Conservation (phyloP, 2,113 vertebrate species). For the Galemys pyrenaicus region DNA sequence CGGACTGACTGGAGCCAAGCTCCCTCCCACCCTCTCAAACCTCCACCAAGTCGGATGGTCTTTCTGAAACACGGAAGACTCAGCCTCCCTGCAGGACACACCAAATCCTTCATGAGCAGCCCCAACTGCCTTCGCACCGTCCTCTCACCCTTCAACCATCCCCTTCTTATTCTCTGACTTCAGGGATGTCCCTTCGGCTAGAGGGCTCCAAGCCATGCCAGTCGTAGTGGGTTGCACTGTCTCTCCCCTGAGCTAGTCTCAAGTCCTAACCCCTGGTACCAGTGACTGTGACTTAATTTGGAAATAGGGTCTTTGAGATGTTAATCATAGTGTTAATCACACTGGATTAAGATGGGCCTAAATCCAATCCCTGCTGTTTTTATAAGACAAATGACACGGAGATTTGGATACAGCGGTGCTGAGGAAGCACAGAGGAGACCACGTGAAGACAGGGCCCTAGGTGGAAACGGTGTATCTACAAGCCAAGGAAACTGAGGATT, state of each 20-base stretch:
- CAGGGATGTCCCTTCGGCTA: neutral
- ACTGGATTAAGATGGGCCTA: neutral
- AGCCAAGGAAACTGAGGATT: neutral
- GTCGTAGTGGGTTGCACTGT: neutral
- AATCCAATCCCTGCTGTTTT: neutral
- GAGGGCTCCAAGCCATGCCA: neutral
- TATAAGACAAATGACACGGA: neutral
- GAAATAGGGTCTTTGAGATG: neutral
- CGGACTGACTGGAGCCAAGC: neutral
- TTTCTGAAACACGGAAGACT: neutral
- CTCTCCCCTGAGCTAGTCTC: neutral
- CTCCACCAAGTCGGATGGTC: neutral
- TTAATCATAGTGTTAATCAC: neutral
- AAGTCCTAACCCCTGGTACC: neutral
- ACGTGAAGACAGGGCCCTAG: neutral
- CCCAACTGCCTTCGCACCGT: neutral
- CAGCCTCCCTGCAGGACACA: neutral
- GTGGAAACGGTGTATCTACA: rapidly evolving
- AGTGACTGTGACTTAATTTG: neutral
- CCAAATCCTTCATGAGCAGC: neutral
- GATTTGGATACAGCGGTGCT: neutral
- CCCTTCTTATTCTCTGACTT: neutral
- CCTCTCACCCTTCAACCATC: neutral
- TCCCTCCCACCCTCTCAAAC: too few relatives aligned
- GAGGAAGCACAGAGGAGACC: neutral